Evolutionary conservation across 1,140 invertebrate genomes (phyloP).

Genomic region (Papilio polytes): DNA sequence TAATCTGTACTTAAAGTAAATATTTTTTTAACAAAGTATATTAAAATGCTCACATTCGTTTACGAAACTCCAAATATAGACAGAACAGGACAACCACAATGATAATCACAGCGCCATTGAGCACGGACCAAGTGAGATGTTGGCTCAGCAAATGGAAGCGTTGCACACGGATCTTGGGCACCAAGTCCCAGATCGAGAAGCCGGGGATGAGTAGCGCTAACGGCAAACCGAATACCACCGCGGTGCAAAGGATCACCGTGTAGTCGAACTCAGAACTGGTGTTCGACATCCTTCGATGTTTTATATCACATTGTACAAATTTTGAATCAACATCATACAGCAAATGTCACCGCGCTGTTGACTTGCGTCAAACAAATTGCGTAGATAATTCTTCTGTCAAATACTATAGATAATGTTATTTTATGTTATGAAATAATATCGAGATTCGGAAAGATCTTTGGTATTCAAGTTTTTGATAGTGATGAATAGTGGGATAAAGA

Average conservation of each 20-base stretch:
- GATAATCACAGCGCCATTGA: conserved; percentile 57
- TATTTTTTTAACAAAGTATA: conserved; percentile 2
- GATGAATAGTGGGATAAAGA: too few species aligned
- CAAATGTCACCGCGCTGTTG: not conserved
- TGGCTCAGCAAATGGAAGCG: conserved; percentile 64
- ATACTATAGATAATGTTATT: not conserved
- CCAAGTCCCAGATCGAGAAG: conserved; percentile 68
- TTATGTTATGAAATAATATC: conserved; percentile 29
- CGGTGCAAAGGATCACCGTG: conserved; percentile 49
- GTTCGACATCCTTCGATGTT: conserved; percentile 54
- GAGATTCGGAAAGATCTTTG: too few species aligned
- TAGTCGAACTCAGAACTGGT: conserved; percentile 59
- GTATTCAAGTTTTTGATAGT: too few species aligned
- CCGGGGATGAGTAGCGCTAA: conserved; percentile 66
- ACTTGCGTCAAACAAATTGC: conserved; percentile 41
- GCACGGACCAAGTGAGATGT: conserved; percentile 62
- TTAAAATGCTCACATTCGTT: conserved; percentile 61
- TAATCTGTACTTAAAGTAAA: too few species aligned
- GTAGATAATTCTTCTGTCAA: conserved; percentile 1
- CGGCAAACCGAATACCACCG: conserved; percentile 66
- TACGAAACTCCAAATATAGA: conserved; percentile 70
- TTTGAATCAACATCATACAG: not conserved
- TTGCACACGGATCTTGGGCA: conserved; percentile 65
- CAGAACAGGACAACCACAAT: conserved; percentile 64
- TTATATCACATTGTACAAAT: conserved; percentile 33